Percentiles rank a stretch among this genome's conserved stretches.
Evolutionary conservation across 2,113 vertebrate genomes (phyloP).

Genomic region (Macrotis lagotis): DNA sequence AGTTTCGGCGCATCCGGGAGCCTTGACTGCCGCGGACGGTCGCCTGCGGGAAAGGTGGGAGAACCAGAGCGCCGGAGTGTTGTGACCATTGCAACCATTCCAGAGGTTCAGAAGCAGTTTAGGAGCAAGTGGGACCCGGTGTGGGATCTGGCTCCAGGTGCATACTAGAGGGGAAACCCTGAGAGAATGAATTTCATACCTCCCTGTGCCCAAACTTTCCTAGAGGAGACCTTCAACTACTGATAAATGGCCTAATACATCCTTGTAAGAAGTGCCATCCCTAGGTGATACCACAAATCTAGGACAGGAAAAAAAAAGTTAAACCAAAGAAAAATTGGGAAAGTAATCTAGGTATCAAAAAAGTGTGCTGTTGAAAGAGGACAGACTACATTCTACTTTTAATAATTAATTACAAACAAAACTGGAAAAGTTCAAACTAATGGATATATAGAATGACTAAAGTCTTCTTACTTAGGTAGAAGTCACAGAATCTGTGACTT

Average conservation of each 20-base stretch:
- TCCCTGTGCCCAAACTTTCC: neutral
- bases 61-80: neutral
- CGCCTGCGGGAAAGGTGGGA: neutral
- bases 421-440: neutral
- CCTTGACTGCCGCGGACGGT: no score
- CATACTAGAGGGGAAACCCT: neutral
- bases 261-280: neutral
- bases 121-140: neutral
- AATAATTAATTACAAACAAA: neutral
- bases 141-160: neutral
- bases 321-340: neutral
- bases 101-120: neutral
- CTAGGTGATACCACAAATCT: neutral
- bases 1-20: neutral
- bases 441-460: neutral
- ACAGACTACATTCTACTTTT: neutral
- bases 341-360: neutral
- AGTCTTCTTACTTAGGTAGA: neutral
- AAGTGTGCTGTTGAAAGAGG: neutral
- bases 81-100: neutral
- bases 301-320: neutral
- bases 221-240: neutral
- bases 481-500: neutral
- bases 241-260: neutral
- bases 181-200: neutral